These are phyloP conservation scores for Xiphias gladius DNA, from an alignment of 2,113 vertebrate genomes.

Conservation along the genomic window DNA sequence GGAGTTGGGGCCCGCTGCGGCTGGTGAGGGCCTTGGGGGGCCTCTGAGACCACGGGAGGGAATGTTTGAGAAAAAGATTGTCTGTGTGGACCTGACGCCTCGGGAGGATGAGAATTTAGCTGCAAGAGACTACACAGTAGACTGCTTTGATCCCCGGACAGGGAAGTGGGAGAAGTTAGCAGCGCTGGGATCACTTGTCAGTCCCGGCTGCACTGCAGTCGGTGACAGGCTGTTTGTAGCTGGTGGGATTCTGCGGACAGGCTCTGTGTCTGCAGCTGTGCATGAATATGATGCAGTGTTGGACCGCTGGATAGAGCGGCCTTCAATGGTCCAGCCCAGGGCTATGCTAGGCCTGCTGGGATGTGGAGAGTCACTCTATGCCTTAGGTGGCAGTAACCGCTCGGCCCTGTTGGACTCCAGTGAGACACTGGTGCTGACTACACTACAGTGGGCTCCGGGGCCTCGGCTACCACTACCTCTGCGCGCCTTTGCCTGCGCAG, in stretches of 20 bases:
- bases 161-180: slow-evolving; percentile 88
- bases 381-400: slow-evolving; percentile 86
- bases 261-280: slow-evolving; percentile 83
- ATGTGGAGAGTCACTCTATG: slow-evolving; percentile 83
- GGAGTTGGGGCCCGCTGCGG: slow-evolving; percentile 80
- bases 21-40: slow-evolving; percentile 80
- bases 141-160: slow-evolving; percentile 87
- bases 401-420: slow-evolving; percentile 81
- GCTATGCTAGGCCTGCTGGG: slow-evolving; percentile 86
- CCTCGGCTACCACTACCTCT: slow-evolving; percentile 72
- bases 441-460: slow-evolving; percentile 63
- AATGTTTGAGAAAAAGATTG: slow-evolving; percentile 90
- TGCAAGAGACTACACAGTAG: slow-evolving; percentile 82
- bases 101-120: slow-evolving; percentile 81
- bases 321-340: slow-evolving; percentile 82
- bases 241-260: slow-evolving; percentile 83
- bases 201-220: slow-evolving; percentile 85
- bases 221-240: slow-evolving; percentile 86
- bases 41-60: slow-evolving; percentile 86
- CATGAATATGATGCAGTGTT: slow-evolving; percentile 86
- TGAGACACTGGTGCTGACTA: slow-evolving; percentile 78
- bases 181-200: slow-evolving; percentile 84
- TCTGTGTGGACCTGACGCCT: slow-evolving; percentile 86
- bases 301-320: slow-evolving; percentile 84
- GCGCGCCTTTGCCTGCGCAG: slow-evolving; percentile 83